Evolutionary conservation across 2,113 vertebrate genomes (phyloP), one percentile per base, ranked within the genome.

Genomic region (Mesembrinibis cayennensis): DNA sequence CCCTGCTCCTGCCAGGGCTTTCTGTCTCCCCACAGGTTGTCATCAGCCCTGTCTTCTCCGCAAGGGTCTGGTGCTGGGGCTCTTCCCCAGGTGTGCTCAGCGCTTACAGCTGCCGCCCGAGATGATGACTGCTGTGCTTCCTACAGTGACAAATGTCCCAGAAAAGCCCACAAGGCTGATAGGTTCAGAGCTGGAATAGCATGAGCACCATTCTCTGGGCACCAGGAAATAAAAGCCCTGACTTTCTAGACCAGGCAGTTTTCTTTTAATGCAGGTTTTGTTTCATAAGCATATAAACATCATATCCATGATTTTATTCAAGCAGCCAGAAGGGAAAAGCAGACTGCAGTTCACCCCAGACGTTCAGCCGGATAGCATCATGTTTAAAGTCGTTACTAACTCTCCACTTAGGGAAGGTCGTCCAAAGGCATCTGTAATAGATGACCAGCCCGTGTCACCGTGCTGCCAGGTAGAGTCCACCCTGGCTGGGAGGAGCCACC

Each of bases 101-200:
- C 3, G 8, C 49, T 47, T 32, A 10, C 15, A 53, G 34, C 47
- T 38, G 34, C 56, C 34, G 82, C 52, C 36, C 2, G 1, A 50
- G 44, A 7, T 0, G 6, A 13, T 6, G 44, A 23, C 10, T 2
- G 7, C 44, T 38, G 73, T 2, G 6, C 44, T 13, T 29, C 3
- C 6, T 23, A 20, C 53, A 14, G 67, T 27, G 69, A 23, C 32
- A 3, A 11, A 22, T 2, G 22, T 5, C 58, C 38, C 40, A 16
- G 53, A 26, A 53, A n/a, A 53, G 29, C n/a, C 40, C 15, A 15
- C 45, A 7, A 40, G 30, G 67, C 45, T 61, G 42, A 4, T 55
- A n/a, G 25, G 10, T 32, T 47, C 79, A 32, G 79, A 78, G 45
- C 34, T 53, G 44, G 19, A 30, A 10, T 22, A 13, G n/a, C 40